Conservation (phyloP, 1,140 invertebrate species). For the Macrocentrus cingulum region DNA sequence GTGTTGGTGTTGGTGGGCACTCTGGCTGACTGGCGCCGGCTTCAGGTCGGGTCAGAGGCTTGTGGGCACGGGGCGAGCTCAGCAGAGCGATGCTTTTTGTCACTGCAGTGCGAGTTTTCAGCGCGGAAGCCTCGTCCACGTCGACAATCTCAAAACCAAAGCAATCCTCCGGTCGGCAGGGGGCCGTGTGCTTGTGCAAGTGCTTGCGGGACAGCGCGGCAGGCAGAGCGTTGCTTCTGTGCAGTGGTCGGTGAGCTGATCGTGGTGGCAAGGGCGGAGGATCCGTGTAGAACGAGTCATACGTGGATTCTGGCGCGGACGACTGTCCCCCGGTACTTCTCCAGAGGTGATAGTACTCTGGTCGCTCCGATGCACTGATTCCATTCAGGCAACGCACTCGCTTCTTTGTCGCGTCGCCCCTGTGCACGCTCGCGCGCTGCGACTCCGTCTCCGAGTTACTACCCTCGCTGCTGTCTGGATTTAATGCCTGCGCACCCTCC, state of each 20-base stretch:
- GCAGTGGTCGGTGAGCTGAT: slow-evolving; percentile 64
- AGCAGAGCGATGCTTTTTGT: slow-evolving; percentile 55
- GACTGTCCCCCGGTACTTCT: slow-evolving; percentile 48
- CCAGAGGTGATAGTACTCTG: slow-evolving; percentile 56
- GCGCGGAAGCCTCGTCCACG: slow-evolving; percentile 65
- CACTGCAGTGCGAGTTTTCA: slow-evolving; percentile 51
- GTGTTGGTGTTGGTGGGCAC: slow-evolving; percentile 81
- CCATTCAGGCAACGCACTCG: slow-evolving; percentile 36
- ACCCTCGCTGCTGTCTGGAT: slow-evolving; percentile 47
- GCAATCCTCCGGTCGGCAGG: slow-evolving; percentile 66
- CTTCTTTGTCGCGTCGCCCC: slow-evolving; percentile 36
- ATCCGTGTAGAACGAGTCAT: slow-evolving; percentile 47
- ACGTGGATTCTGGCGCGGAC: slow-evolving; percentile 42
- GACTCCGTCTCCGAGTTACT: slow-evolving; percentile 55
- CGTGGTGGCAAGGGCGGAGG: slow-evolving; percentile 60
- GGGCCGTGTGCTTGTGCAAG: slow-evolving; percentile 54
- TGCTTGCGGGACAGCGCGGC: slow-evolving; percentile 55
- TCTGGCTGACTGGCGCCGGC: slow-evolving; percentile 51
- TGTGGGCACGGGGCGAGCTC: slow-evolving; percentile 49
- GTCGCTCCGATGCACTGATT: slow-evolving; percentile 40
- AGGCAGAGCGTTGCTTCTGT: slow-evolving; percentile 63
- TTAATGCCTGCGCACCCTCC: slow-evolving; percentile 38
- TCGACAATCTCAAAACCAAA: slow-evolving; percentile 79
- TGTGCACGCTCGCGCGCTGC: slow-evolving; percentile 39
- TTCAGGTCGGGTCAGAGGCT: slow-evolving; percentile 43